phyloP scores from a whole-genome alignment of 2,888 invertebrate genomes.

The Dioctria linearis region DNA sequence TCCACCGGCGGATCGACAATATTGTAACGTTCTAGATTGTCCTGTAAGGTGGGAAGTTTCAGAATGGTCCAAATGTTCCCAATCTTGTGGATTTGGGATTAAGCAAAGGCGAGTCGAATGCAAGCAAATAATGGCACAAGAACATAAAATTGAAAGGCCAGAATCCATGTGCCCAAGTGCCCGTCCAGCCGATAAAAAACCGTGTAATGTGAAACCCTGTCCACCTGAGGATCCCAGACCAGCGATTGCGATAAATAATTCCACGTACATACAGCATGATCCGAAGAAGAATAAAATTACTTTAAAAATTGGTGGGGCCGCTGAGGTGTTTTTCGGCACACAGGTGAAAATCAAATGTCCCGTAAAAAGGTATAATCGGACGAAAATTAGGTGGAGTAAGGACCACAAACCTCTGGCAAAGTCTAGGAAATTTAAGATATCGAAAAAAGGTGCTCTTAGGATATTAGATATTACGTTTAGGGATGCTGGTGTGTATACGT shows the following conservation, averaged over 20 bases:
- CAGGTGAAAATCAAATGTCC: constrained; percentile 96
- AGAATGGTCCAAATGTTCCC: constrained; percentile 93
- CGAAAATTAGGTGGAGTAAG: constrained; percentile 91
- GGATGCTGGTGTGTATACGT: constrained; percentile 90
- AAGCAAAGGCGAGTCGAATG: constrained; percentile 88
- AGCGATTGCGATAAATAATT: constrained; percentile 84
- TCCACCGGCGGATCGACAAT: constrained; percentile 88
- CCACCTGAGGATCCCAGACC: constrained; percentile 80
- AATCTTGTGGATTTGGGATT: constrained; percentile 91
- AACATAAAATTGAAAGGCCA: constrained; percentile 87
- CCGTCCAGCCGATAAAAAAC: constrained; percentile 83
- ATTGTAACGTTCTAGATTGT: constrained; percentile 94
- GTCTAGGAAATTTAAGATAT: constrained; percentile 88
- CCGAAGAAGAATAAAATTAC: constrained; percentile 86
- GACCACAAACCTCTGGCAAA: constrained; percentile 85
- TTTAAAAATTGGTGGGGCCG: constrained; percentile 91
- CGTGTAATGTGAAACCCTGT: constrained; percentile 89
- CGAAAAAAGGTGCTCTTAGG: constrained; percentile 91
- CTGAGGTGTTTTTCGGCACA: constrained; percentile 91
- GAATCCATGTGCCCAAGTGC: constrained; percentile 82
- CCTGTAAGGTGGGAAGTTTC: constrained; percentile 91
- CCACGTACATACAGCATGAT: constrained; percentile 88
- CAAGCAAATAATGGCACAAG: constrained; percentile 93
- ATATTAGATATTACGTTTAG: constrained; percentile 85
- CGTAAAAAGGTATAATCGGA: constrained; percentile 84